Percentiles rank a stretch among this genome's conserved stretches.
These are phyloP conservation scores for Drosophila tani DNA, from an alignment of 1,140 invertebrate species.

Conservation along the genomic window DNA sequence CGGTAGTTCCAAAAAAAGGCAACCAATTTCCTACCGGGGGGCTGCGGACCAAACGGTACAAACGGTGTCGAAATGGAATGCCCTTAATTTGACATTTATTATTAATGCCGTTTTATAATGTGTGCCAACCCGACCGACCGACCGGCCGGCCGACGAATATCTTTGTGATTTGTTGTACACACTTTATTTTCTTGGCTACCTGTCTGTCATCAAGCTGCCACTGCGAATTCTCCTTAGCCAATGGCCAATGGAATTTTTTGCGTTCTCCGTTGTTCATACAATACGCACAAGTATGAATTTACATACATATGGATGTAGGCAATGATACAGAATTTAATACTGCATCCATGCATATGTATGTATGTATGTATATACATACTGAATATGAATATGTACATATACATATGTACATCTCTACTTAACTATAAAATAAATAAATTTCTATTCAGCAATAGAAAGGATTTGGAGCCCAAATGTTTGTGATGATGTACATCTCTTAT, in stretches of 20 bases:
- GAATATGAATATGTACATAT: background rate
- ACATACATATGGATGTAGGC: background rate
- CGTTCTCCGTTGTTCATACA: background rate
- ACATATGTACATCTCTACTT: background rate
- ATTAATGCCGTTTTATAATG: constrained; percentile 64
- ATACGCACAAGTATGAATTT: background rate
- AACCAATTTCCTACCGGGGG: constrained; percentile 61
- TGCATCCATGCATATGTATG: background rate
- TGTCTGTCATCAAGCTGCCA: background rate
- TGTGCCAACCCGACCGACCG: constrained; percentile 39
- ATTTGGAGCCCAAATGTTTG: no score
- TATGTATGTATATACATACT: background rate
- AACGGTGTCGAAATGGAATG: constrained; percentile 57
- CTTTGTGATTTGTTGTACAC: constrained; percentile 54
- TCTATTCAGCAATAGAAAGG: no score
- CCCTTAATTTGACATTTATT: constrained; percentile 80
- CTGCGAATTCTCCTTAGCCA: background rate
- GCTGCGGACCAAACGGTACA: constrained; percentile 20
- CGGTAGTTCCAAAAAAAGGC: background rate
- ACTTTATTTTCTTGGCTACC: constrained; percentile 12
- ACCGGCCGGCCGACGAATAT: constrained; percentile 23
- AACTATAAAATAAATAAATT: no score
- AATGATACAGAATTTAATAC: background rate
- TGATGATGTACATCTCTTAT: no score
- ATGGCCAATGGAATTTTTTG: constrained; percentile 7